Evolutionary conservation across 35 echinoderm and acorn worm species (phyloP), one percentile per base, ranked within the genome.

Genomic region (Acanthaster planci): DNA sequence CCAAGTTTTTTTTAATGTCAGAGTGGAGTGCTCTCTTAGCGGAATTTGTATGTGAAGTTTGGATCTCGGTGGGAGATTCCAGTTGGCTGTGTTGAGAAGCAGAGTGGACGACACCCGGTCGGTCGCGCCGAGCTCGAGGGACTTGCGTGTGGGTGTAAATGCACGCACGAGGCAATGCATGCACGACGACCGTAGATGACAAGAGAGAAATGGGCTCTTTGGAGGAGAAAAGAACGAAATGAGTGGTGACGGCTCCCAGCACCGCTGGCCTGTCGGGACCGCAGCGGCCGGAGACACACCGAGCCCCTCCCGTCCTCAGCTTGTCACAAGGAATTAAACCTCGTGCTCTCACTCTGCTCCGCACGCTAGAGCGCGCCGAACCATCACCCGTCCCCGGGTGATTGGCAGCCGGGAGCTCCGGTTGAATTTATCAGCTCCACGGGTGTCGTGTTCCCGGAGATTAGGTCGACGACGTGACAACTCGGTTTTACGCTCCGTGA

Each of bases 401-500:
- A 72, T 72, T 72, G 64, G 64, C 64, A 72, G 64, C 34, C 30
- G 18, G 42, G 42, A 47, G 42, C 42, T n/a, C 42, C 42, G 42
- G 42, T 47, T 12, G 42, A 47, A 47, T 47, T 47, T 4, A 47
- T 26, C 23, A 72, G 22, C 64, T 72, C 64, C 34, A 10, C 64
- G 64, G 64, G 64, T 72, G 64, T 4, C 34, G 23, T 23, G 8
- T 34, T 47, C 64, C 2, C 64, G 8, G n/a, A 67, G 34, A 72
- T 34, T 34, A 34, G 64, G 64, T 29, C 64, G 19, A 26, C 64
- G 64, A 29, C 64, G 30, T 72, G 64, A 72, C 64, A 72, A 72
- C 64, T 72, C 26, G 64, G 64, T 34, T 72, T 72, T 19, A 14
- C 14, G 8, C 64, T 32, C 64, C 64, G 2, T 67, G 59, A 67